A percentile compares a stretch with the other conserved stretches of the same genome.
Evolutionary conservation across 2,113 vertebrate species (phyloP).

Genomic region (Sebastes schlegelii): DNA sequence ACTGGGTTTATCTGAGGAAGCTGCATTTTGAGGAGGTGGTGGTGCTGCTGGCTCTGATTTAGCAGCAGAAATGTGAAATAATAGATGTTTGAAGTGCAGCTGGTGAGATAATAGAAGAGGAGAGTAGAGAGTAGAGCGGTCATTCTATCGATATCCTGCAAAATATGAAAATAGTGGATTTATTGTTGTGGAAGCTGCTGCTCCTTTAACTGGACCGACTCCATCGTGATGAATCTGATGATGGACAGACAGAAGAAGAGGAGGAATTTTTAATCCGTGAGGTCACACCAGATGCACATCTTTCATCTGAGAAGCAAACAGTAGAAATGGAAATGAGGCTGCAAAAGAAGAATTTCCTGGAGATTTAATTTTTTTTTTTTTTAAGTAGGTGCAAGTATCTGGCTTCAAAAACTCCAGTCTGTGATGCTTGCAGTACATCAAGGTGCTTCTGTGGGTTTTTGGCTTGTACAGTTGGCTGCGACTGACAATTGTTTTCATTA

Average conservation of each 20-base stretch:
- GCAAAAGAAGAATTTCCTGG: not conserved
- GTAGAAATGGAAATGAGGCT: constrained; percentile 14
- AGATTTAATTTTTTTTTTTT: not conserved
- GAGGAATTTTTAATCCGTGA: constrained; percentile 44
- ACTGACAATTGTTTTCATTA: not conserved
- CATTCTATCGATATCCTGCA: constrained; percentile 4
- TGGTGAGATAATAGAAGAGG: not conserved
- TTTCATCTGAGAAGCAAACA: not conserved
- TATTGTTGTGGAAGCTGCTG: not conserved
- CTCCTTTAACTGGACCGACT: constrained; percentile 31
- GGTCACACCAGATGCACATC: constrained; percentile 25
- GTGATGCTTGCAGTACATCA: constrained; percentile 1
- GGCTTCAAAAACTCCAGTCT: not conserved
- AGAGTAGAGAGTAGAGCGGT: not conserved
- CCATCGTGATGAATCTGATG: constrained; percentile 33
- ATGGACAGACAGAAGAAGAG: constrained; percentile 50
- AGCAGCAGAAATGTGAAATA: constrained; percentile 26
- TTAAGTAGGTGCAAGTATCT: not conserved
- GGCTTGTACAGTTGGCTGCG: not conserved
- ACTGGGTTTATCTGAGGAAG: constrained; percentile 25
- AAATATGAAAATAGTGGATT: constrained; percentile 17
- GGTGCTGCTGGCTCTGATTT: constrained; percentile 48
- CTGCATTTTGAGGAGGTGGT: constrained; percentile 45
- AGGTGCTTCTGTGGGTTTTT: constrained; percentile 22
- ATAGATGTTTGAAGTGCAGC: constrained; percentile 26